Evolutionary conservation across 1,140 invertebrate species (phyloP), one percentile per base, ranked within the genome.

Genomic region (Littorina saxatilis): DNA sequence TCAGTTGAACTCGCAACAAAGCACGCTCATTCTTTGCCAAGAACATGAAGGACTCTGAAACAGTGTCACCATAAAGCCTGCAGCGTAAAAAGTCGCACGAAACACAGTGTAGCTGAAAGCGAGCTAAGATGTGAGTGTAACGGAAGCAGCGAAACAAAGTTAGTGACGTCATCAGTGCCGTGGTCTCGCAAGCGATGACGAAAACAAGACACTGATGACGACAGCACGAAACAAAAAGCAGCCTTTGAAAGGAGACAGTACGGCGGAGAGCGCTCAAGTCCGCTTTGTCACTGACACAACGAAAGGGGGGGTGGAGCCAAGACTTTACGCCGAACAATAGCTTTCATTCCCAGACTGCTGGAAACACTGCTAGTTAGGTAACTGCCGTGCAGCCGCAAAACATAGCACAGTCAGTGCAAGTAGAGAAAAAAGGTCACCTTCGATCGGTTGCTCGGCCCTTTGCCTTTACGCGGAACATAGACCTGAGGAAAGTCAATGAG

Each of bases 401-500:
- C 27, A 78, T 27, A 66, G 76, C 76, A 63, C 58, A 40, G 17
- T 40, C 4, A 78, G 76, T 63, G 76, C 58, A 66, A 78, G 58
- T 43, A 66, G 35, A 76, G 37, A 81, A 61, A 29, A n/a, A 43
- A 17, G 75, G 75, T 83, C 82, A 83, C 82, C 82, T 83, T 83
- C 15, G 82, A 52, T 35, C 79, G 68, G 68, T 83, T 83, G 82
- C 82, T 83, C 52, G 82, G 79, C 73, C 58, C 75, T 13, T 23
- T 17, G 20, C 79, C 82, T 17, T 73, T 78, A 79, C 79, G 35
- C 13, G 79, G 82, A 32, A 83, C 74, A 55, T 78, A 83, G 0
- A 83, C 82, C 63, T 73, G 55, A 27, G 82, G 82, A 32, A 77
- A 83, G 29, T 43, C 80, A 29, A 17, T 75, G n/a, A 81, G 50